Evolutionary conservation across 1,140 invertebrate species (phyloP).

Genomic region (Cotesia glomerata): DNA sequence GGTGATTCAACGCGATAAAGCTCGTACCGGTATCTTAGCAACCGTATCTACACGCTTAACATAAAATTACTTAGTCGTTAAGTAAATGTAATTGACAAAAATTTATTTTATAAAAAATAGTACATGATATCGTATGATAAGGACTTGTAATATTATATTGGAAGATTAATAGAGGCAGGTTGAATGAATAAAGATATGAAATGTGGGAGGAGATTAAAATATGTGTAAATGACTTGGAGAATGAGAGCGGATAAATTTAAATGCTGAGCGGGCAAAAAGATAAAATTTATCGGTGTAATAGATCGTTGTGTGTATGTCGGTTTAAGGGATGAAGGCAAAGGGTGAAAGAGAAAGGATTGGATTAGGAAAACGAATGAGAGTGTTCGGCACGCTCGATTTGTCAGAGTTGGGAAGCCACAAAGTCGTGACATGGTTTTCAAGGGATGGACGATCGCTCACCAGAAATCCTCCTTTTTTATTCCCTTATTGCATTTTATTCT

Average conservation of each 20-base stretch:
- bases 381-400: constrained; percentile 15
- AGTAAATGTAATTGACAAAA: too few species aligned
- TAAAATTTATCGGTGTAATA: not conserved
- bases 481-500: constrained; percentile 7
- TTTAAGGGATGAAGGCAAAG: not conserved
- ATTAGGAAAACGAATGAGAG: constrained; percentile 26
- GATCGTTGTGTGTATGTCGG: not conserved
- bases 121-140: too few species aligned
- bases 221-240: too few species aligned
- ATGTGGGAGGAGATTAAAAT: too few species aligned
- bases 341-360: constrained; percentile 5
- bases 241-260: too few species aligned
- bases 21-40: not conserved
- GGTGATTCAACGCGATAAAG: not conserved
- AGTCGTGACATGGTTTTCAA: constrained; percentile 22
- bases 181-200: too few species aligned
- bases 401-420: constrained; percentile 20
- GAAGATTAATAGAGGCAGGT: too few species aligned
- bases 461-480: not conserved
- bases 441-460: constrained; percentile 12
- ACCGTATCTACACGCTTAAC: not conserved
- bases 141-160: too few species aligned
- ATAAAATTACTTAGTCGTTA: not conserved
- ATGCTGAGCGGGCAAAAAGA: too few species aligned
- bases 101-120: too few species aligned